These are phyloP conservation scores for Myrmophylax atrothorax DNA, from an alignment of 2,113 vertebrate species.

Conservation along the genomic window DNA sequence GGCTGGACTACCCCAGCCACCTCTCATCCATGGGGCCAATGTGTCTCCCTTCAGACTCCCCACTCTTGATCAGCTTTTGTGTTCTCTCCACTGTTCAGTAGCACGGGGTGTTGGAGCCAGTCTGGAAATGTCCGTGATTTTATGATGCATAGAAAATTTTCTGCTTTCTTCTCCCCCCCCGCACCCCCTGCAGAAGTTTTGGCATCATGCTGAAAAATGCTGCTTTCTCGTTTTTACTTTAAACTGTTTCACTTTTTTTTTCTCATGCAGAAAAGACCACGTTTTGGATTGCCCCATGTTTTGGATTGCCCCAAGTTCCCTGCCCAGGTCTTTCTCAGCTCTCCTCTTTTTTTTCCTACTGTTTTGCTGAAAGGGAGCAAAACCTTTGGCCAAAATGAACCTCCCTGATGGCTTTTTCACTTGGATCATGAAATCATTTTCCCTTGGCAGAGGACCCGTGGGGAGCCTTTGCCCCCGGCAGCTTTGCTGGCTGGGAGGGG, in stretches of 20 bases:
- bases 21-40: fast-evolving
- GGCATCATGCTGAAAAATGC: neutral
- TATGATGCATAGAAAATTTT: slow-evolving; percentile 14
- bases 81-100: neutral
- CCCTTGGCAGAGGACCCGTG: neutral
- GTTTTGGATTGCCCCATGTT: neutral
- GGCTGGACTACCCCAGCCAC: neutral
- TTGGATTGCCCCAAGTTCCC: neutral
- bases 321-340: neutral
- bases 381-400: neutral
- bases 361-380: slow-evolving; percentile 4
- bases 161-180: neutral
- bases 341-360: neutral
- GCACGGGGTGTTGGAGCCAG: neutral
- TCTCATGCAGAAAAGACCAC: neutral
- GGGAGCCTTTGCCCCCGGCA: neutral
- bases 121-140: slow-evolving; percentile 31
- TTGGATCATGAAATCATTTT: slow-evolving; percentile 4
- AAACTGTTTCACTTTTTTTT: neutral
- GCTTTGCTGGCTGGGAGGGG: neutral
- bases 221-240: slow-evolving; percentile 11
- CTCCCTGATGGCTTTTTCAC: neutral
- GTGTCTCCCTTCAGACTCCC: neutral
- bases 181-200: slow-evolving; percentile 7
- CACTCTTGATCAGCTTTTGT: neutral